Conservation (phyloP, 2,888 invertebrate genomes). For the Lasioglossum marginatum region DNA sequence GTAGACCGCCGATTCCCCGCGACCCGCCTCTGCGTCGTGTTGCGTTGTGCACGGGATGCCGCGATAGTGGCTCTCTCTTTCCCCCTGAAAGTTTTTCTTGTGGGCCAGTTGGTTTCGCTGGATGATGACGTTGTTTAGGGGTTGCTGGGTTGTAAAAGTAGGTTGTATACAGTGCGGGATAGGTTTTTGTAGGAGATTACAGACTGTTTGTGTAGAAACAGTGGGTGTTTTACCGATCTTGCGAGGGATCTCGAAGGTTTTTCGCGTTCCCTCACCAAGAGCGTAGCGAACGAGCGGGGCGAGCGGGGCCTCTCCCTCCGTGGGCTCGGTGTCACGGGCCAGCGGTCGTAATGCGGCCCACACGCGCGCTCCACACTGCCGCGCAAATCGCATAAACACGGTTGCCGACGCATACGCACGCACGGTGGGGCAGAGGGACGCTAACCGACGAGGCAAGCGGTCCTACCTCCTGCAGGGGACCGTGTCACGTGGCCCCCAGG, state of each 20-base stretch:
- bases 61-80: conserved; percentile 50
- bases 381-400: conserved; percentile 72
- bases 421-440: conserved; percentile 54
- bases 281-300: background rate
- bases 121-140: background rate
- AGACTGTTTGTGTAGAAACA: background rate
- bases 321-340: conserved; percentile 57
- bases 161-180: background rate
- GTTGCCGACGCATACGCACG: conserved; percentile 66
- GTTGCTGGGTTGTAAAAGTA: background rate
- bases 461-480: conserved; percentile 84
- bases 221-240: background rate
- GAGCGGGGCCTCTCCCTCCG: conserved; percentile 37
- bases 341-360: conserved; percentile 69
- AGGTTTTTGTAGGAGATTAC: background rate
- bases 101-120: background rate
- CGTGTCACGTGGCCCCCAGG: conserved; percentile 82
- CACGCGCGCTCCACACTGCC: conserved; percentile 69
- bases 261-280: conserved; percentile 10
- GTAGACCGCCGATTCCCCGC: conserved; percentile 61
- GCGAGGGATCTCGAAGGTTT: conserved; percentile 17
- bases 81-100: conserved; percentile 18
- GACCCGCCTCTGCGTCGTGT: conserved; percentile 63
- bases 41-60: conserved; percentile 56
- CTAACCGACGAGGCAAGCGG: conserved; percentile 59